These are phyloP conservation scores for Eudyptes chrysolophus DNA, from an alignment of 2,113 vertebrate species.

Conservation along the genomic window DNA sequence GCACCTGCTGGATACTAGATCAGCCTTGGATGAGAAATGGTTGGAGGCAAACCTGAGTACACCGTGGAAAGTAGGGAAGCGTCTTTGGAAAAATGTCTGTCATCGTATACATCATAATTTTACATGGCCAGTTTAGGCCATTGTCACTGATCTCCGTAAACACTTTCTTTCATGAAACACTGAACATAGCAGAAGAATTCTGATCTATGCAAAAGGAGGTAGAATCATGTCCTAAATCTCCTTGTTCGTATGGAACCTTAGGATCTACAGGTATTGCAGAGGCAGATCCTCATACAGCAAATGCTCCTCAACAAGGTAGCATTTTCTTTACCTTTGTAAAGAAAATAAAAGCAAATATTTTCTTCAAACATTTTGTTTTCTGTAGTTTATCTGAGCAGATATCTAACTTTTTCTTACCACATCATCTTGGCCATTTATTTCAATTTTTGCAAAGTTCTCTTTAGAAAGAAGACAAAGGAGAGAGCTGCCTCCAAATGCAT, in stretches of 20 bases:
- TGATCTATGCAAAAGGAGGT: background rate
- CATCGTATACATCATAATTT: background rate
- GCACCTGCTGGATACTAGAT: background rate
- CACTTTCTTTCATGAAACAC: background rate
- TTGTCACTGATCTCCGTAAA: background rate
- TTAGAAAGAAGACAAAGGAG: background rate
- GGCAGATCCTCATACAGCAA: background rate
- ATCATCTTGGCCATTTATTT: background rate
- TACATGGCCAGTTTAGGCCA: background rate
- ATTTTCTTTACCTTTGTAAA: background rate
- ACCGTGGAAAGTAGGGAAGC: background rate
- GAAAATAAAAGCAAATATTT: background rate
- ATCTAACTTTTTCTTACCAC: background rate
- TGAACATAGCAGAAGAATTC: background rate
- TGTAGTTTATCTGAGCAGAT: background rate
- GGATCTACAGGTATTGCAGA: background rate
- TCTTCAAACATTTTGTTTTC: background rate
- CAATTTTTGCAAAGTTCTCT: background rate
- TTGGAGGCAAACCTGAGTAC: background rate
- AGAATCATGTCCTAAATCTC: background rate
- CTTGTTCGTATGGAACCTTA: background rate
- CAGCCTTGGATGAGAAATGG: background rate
- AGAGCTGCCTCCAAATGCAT: background rate
- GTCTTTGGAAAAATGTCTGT: background rate
- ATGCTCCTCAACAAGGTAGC: background rate